Evolutionary conservation across 2,113 vertebrate species (phyloP).

Genomic region (Scophthalmus maximus): DNA sequence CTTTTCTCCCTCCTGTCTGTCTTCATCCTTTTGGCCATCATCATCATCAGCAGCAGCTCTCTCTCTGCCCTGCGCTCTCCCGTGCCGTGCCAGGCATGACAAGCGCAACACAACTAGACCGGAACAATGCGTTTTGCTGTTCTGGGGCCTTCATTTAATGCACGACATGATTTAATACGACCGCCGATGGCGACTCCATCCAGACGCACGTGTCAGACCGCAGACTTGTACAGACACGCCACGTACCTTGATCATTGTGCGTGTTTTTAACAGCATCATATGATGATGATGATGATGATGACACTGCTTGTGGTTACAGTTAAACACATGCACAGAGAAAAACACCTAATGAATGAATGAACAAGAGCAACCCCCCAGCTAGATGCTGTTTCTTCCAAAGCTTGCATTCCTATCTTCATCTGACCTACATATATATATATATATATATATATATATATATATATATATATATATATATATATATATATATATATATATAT

Average conservation of each 20-base stretch:
- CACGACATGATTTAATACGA: constrained; percentile 65
- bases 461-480: too few species aligned
- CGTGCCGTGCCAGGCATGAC: constrained; percentile 53
- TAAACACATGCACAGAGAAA: not conserved
- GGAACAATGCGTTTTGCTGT: constrained; percentile 77
- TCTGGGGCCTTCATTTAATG: constrained; percentile 69
- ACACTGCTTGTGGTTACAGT: not conserved
- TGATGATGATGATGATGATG: too few species aligned
- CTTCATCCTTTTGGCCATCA: too few species aligned
- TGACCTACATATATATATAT: too few species aligned
- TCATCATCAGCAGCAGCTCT: constrained; percentile 32
- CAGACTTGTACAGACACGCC: too few species aligned
- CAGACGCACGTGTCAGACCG: constrained; percentile 16
- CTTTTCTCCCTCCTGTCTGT: not conserved
- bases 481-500: too few species aligned
- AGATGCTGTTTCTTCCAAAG: constrained; percentile 14
- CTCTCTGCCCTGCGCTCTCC: constrained; percentile 13
- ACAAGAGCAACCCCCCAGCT: too few species aligned
- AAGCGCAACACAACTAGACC: constrained; percentile 74
- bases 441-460: too few species aligned
- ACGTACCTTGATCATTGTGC: not conserved
- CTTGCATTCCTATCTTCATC: too few species aligned
- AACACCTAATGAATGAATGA: not conserved
- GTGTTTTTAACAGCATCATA: not conserved
- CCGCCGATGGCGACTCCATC: constrained; percentile 28